Evolutionary conservation across 2,888 invertebrate species (phyloP).

Genomic region (Tanypteryx hageni): DNA sequence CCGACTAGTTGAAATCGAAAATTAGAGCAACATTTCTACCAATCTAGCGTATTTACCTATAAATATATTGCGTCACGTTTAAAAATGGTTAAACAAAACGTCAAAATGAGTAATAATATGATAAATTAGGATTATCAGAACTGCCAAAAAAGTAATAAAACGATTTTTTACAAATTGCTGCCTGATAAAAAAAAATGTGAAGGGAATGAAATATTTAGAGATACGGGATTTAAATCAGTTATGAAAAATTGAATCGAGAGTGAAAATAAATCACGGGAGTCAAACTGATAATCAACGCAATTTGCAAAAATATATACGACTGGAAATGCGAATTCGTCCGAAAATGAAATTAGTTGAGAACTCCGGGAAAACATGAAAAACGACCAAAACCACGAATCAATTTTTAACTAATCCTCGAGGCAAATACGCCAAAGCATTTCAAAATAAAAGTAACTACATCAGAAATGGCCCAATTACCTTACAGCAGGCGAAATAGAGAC

Average conservation of each 20-base stretch:
- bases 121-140: conserved; percentile 3
- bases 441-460: too few relatives aligned
- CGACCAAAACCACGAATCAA: too few relatives aligned
- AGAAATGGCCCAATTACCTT: too few relatives aligned
- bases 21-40: too few relatives aligned
- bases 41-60: too few relatives aligned
- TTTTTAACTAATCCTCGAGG: too few relatives aligned
- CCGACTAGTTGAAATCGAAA: too few relatives aligned
- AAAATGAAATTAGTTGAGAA: background rate
- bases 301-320: background rate
- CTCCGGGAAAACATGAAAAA: too few relatives aligned
- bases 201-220: background rate
- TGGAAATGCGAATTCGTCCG: background rate
- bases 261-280: conserved; percentile 6
- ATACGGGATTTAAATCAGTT: background rate
- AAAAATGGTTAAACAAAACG: background rate
- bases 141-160: conserved; percentile 5
- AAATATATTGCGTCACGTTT: too few relatives aligned
- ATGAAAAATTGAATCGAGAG: conserved; percentile 20
- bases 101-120: background rate
- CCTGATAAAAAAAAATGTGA: background rate
- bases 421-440: too few relatives aligned
- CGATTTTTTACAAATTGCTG: background rate
- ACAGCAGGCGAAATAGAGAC: too few relatives aligned
- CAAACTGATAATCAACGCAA: background rate